These are phyloP conservation scores for Squalus acanthias DNA, from an alignment of 2,797 vertebrate genomes.

Conservation along the genomic window DNA sequence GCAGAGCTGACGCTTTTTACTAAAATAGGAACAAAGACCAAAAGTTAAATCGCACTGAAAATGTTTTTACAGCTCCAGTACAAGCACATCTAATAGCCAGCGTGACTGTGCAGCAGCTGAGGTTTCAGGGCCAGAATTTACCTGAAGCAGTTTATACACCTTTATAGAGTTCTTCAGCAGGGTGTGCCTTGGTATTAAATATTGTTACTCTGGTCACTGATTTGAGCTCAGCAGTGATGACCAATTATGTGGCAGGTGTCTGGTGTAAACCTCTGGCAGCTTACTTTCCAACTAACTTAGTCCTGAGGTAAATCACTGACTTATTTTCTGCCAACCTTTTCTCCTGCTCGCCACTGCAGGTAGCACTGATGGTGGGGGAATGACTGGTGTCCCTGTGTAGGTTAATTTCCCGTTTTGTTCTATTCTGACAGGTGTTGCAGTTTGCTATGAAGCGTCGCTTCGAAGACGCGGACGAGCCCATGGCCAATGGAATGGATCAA, in stretches of 20 bases:
- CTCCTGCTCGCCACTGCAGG: not conserved
- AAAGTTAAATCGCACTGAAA: not conserved
- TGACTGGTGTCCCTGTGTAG: not conserved
- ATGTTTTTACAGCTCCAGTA: not conserved
- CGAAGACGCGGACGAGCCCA: constrained; percentile 62
- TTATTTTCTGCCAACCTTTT: not conserved
- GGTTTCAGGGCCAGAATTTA: not conserved
- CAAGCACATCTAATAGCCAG: not conserved
- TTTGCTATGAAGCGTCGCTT: constrained; percentile 73
- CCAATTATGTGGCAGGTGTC: not conserved
- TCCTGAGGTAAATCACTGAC: not conserved
- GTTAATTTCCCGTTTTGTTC: not conserved
- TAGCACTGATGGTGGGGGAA: not conserved
- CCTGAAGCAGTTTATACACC: not conserved
- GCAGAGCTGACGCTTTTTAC: not conserved
- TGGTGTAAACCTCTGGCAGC: constrained; percentile 45
- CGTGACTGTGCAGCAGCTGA: not conserved
- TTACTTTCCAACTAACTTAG: constrained; percentile 44
- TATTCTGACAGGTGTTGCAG: constrained; percentile 75
- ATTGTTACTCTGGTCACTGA: not conserved
- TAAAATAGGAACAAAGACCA: not conserved
- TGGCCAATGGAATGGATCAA: constrained; percentile 77
- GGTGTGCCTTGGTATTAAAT: not conserved
- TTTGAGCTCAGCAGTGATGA: not conserved
- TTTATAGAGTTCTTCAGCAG: not conserved